Evolutionary conservation across 1,140 invertebrate species (phyloP).

Genomic region (Micrasema minimum): DNA sequence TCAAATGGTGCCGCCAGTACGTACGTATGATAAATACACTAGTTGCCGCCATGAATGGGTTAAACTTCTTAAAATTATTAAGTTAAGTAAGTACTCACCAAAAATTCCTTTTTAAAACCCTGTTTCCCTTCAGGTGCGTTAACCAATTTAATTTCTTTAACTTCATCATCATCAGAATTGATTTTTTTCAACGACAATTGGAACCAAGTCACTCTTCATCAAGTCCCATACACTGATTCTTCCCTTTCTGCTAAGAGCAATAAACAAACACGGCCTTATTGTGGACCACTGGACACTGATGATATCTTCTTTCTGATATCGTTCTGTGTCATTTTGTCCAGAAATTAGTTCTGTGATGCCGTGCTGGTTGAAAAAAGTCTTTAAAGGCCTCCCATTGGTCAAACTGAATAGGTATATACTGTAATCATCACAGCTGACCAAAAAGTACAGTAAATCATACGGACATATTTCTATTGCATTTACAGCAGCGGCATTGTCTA

Average conservation of each 20-base stretch:
- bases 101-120: conserved; percentile 19
- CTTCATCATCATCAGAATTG: not conserved
- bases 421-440: conserved; percentile 41
- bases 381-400: conserved; percentile 26
- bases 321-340: not conserved
- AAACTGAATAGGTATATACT: conserved; percentile 37
- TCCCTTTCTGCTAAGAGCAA: conserved; percentile 30
- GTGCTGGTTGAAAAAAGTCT: conserved; percentile 36
- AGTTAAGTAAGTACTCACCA: conserved; percentile 21
- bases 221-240: conserved; percentile 39
- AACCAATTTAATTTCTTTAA: conserved; percentile 13
- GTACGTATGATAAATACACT: no score
- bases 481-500: conserved; percentile 34
- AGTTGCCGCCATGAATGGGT: no score
- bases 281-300: conserved; percentile 37
- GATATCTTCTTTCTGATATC: conserved; percentile 7
- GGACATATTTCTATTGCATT: conserved; percentile 42
- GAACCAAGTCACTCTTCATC: conserved; percentile 40
- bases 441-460: conserved; percentile 36
- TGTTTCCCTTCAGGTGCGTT: conserved; percentile 6
- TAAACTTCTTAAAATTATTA: not conserved
- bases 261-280: conserved; percentile 37
- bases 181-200: conserved; percentile 32
- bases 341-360: not conserved
- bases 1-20: no score